Evolutionary conservation across 2,113 vertebrate species (phyloP).

Genomic region (Eudyptes chrysolophus): DNA sequence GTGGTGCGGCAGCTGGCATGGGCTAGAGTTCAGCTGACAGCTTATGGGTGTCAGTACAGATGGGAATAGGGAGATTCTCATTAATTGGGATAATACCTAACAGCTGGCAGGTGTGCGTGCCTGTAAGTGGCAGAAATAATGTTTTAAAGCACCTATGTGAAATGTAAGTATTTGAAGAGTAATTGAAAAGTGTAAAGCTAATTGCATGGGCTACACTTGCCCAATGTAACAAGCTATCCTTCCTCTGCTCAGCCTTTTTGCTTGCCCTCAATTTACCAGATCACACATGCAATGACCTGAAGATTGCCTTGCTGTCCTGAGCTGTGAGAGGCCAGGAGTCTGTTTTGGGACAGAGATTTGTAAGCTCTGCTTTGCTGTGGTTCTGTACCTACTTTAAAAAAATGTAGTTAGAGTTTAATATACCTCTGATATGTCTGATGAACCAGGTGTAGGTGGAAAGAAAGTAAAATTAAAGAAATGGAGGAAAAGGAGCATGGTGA

Average conservation of each 20-base stretch:
- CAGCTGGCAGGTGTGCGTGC: background rate
- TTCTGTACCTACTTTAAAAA: background rate
- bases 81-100: background rate
- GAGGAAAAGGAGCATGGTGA: background rate
- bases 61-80: background rate
- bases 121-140: background rate
- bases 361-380: background rate
- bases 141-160: background rate
- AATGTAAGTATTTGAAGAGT: background rate
- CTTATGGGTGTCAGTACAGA: background rate
- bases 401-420: background rate
- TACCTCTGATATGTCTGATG: background rate
- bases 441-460: background rate
- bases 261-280: background rate
- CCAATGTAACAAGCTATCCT: too few species aligned
- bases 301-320: background rate
- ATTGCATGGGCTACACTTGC: background rate
- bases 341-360: background rate
- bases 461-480: background rate
- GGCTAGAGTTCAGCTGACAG: background rate
- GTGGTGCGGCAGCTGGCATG: accelerated
- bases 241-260: background rate
- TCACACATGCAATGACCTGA: background rate
- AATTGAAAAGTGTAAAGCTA: background rate
- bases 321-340: background rate